A percentile compares a stretch with the other conserved stretches of the same genome.
phyloP scores from a whole-genome alignment of 2,113 vertebrate species.

The Sphaerodactylus townsendi region DNA sequence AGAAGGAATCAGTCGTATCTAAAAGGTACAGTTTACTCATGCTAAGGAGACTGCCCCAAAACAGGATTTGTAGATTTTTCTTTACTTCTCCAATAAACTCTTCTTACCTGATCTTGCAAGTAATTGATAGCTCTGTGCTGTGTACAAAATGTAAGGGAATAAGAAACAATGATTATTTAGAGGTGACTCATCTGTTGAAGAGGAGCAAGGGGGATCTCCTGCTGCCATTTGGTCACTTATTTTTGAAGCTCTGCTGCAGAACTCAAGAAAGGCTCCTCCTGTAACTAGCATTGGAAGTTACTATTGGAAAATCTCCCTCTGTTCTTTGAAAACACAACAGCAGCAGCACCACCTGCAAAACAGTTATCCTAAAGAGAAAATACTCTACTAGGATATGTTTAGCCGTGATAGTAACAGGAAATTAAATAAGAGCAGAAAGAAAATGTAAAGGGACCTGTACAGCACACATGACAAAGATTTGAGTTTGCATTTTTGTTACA shows the following conservation, averaged over 20 bases:
- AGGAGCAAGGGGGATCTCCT: background rate
- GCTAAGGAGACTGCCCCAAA: background rate
- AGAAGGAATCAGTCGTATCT: background rate
- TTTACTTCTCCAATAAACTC: background rate
- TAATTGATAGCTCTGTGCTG: background rate
- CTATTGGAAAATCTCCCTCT: background rate
- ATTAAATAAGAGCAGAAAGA: background rate
- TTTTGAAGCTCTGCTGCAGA: background rate
- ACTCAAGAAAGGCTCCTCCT: too few relatives aligned
- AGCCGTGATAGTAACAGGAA: background rate
- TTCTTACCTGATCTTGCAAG: background rate
- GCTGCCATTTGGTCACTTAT: background rate
- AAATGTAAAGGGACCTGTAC: background rate
- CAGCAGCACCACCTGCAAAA: too few relatives aligned
- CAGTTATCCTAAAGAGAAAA: background rate
- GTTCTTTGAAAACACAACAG: background rate
- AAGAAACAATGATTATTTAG: background rate
- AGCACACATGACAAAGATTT: background rate
- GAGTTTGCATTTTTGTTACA: background rate
- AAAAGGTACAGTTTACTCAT: background rate
- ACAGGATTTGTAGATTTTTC: background rate
- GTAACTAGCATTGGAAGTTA: background rate
- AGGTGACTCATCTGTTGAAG: background rate
- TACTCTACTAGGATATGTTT: background rate
- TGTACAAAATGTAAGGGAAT: too few relatives aligned